Evolutionary conservation across 92 coral and sea anemone species (phyloP), one percentile per base, ranked within the genome.

Genomic region (Bergia puertoricense): DNA sequence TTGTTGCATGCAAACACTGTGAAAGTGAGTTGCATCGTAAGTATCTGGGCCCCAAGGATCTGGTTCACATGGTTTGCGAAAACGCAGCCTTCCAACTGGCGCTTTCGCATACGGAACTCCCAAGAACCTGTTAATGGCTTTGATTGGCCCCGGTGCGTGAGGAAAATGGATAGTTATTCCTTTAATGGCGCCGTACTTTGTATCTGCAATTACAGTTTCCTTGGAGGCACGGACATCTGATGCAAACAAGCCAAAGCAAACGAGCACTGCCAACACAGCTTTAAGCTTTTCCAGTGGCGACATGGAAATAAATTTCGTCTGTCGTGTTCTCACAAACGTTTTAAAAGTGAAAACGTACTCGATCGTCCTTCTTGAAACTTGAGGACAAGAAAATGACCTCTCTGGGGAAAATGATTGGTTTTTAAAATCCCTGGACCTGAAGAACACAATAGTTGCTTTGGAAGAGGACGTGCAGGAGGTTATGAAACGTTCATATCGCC

Each of bases 41-140:
- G 51, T 75, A 15, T 36, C 23, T 46, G 87, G 87, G n/a, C 57
- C 10, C 87, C 87, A 84, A 4, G 87, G 68, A 46, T 84, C 48
- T 30, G 37, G 78, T 37, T 51, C 67, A 9, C 78, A 68, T 39
- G 87, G 79, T 72, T 84, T 69, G 38, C 51, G 75, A 46, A 84
- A 84, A 30, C 87, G 87, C 41, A 84, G 87, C 16, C n/a, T 18
- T 48, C 87, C 79, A 39, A 84, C 23, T 54, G 87, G 87, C 36
- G 87, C 66, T 16, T 46, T 71, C 45, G 87, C 87, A 38, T 84
- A 84, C 22, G 87, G 87, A 84, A 84, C 87, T 84, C 87, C 87
- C 78, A 84, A 71, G 79, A 84, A 84, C 87, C 48, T 84, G 87
- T 84, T 71, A 84, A 84, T 84, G 66, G 87, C 87, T 84, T 71